These are phyloP conservation scores for Ichneumon xanthorius DNA, from an alignment of 2,888 invertebrate genomes.

Conservation along the genomic window DNA sequence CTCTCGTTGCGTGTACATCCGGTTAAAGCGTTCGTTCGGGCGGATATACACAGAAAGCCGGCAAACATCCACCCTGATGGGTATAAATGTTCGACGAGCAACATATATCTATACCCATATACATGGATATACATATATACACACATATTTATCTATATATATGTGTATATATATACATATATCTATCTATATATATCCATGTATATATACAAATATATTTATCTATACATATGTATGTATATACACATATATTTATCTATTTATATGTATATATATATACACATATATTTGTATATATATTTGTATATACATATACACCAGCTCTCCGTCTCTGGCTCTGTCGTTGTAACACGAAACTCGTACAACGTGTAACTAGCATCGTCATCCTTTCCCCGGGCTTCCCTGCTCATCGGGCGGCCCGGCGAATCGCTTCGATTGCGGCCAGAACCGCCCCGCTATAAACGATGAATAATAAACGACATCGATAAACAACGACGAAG, in stretches of 20 bases:
- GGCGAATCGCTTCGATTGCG: slow-evolving; percentile 37
- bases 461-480: slow-evolving; percentile 82
- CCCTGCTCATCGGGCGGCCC: slow-evolving; percentile 47
- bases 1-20: slow-evolving; percentile 46
- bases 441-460: slow-evolving; percentile 71
- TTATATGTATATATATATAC: not conserved
- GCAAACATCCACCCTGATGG: slow-evolving; percentile 46
- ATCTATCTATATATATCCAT: too few relatives aligned
- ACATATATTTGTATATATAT: not conserved
- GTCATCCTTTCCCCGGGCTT: slow-evolving; percentile 41
- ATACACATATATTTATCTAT: not conserved
- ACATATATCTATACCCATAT: not conserved
- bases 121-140: not conserved
- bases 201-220: too few relatives aligned
- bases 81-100: slow-evolving; percentile 34
- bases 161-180: not conserved
- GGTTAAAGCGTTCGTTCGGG: slow-evolving; percentile 37
- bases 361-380: slow-evolving; percentile 70
- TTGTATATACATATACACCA: not conserved
- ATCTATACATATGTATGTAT: not conserved
- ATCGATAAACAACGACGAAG: slow-evolving; percentile 79
- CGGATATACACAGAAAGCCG: slow-evolving; percentile 30
- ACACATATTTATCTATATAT: not conserved
- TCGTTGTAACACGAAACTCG: slow-evolving; percentile 70
- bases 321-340: not conserved